Evolutionary conservation across 2,113 vertebrate genomes (phyloP).

Genomic region (Thomomys bottae): DNA sequence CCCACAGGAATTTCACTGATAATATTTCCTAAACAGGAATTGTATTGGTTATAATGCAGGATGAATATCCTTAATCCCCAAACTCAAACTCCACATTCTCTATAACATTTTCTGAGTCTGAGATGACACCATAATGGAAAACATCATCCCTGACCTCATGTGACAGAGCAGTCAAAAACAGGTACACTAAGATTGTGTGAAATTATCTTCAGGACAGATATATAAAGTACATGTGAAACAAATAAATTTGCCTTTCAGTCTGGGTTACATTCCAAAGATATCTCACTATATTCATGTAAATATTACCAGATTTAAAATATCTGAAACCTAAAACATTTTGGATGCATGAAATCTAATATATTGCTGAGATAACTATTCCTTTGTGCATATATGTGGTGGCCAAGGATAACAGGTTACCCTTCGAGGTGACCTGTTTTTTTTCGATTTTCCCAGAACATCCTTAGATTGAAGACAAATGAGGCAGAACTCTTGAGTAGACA

Average conservation of each 20-base stretch:
- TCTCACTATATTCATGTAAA: not conserved
- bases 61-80: not conserved
- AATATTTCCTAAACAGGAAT: not conserved
- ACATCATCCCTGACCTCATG: not conserved
- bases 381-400: not conserved
- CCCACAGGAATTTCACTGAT: too few species aligned
- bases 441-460: not conserved
- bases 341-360: not conserved
- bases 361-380: not conserved
- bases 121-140: not conserved
- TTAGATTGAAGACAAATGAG: slow-evolving; percentile 5
- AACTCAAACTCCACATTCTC: too few species aligned
- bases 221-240: not conserved
- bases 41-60: not conserved
- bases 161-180: not conserved
- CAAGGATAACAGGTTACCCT: not conserved
- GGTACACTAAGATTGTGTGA: not conserved
- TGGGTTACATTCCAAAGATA: not conserved
- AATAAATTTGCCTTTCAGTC: not conserved
- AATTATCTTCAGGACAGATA: not conserved
- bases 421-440: not conserved
- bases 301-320: not conserved
- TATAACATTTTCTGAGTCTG: not conserved
- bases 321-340: not conserved
- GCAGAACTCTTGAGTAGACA: not conserved